A percentile compares a stretch with the other conserved stretches of the same genome.
phyloP scores from a whole-genome alignment of 2,888 invertebrate genomes.

The Ptilodon capucinus region DNA sequence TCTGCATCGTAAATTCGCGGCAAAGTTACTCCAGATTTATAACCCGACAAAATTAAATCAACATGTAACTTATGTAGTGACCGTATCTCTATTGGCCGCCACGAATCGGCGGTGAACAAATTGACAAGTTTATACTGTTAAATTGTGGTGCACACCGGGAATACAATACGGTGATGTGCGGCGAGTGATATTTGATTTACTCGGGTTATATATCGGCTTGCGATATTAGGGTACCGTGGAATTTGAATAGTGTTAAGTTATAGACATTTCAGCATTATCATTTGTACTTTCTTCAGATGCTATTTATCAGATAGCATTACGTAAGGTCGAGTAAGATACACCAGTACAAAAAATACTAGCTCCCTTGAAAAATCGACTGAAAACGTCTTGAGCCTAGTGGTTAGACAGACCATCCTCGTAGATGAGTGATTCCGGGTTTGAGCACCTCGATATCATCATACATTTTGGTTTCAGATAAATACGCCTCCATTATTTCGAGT shows the following conservation, averaged over 20 bases:
- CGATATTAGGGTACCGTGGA: constrained; percentile 40
- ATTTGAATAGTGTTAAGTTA: background rate
- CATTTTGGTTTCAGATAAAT: too few relatives aligned
- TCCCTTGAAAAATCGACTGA: background rate
- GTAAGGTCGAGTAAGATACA: background rate
- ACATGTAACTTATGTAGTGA: constrained; percentile 51
- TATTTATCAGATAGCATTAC: background rate
- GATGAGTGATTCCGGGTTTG: too few relatives aligned
- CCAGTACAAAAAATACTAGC: background rate
- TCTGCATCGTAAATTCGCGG: constrained; percentile 27
- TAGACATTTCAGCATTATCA: background rate
- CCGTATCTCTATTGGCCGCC: constrained; percentile 46
- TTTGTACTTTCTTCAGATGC: background rate
- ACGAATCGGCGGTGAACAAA: constrained; percentile 52
- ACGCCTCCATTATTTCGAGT: too few relatives aligned
- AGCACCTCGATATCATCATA: too few relatives aligned
- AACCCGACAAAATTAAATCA: constrained; percentile 64
- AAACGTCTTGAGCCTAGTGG: too few relatives aligned
- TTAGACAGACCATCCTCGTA: too few relatives aligned
- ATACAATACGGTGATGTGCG: constrained; percentile 34
- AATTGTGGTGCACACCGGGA: constrained; percentile 48
- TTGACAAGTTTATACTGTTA: constrained; percentile 60
- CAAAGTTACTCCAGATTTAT: constrained; percentile 52
- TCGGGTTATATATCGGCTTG: constrained; percentile 42
- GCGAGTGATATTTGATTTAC: constrained; percentile 44